Evolutionary conservation across 30 jellyfish, hydroid and myxozoan species (phyloP), one percentile per base, ranked within the genome.

Genomic region (Clytia hemisphaerica): DNA sequence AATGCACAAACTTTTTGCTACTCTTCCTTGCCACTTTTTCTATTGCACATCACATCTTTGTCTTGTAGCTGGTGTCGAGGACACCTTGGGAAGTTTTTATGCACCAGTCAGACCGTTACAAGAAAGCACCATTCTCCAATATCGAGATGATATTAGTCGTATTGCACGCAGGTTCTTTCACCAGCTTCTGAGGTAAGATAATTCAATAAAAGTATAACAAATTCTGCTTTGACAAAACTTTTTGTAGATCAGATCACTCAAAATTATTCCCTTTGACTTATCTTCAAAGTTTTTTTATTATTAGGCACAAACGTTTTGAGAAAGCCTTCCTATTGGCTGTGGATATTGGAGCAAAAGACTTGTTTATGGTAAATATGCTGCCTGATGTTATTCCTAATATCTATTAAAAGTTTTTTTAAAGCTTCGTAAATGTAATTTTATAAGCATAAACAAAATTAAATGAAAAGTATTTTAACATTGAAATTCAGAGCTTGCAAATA

Each of bases 301-400:
- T 30, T 44, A 88, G 97, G 54, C 94, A 78, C 74, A 80, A 88
- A 50, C 85, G 97, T 7, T 88, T 80, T 65, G 97, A 88, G 65
- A 88, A 88, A 71, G 97, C 97, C n/a, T 88, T 88, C 58, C 85
- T 83, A 4, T 45, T 88, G 60, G 97, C 97, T 0, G 97, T 88
- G 46, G 97, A 88, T 50, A 88, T 88, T 55, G 95, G 95, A 28
- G 95, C 97, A 4, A 88, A 88, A 75, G 97, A 88, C 33, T 71
- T 88, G n/a, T 88, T 88, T 65, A 88, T 88, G 97, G 97, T 88
- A 29, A 72, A 65, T 50, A 66, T 9, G n/a, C 18, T 42, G 53
- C 18, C 53, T 42, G 53, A 66, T n/a, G 16, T 10, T 22, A 14
- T n/a, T 53, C 37, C 40, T 24, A 28, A 16, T 60, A 25, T 15